Evolutionary conservation across 2,113 vertebrate genomes (phyloP).

Genomic region (Semnopithecus entellus): DNA sequence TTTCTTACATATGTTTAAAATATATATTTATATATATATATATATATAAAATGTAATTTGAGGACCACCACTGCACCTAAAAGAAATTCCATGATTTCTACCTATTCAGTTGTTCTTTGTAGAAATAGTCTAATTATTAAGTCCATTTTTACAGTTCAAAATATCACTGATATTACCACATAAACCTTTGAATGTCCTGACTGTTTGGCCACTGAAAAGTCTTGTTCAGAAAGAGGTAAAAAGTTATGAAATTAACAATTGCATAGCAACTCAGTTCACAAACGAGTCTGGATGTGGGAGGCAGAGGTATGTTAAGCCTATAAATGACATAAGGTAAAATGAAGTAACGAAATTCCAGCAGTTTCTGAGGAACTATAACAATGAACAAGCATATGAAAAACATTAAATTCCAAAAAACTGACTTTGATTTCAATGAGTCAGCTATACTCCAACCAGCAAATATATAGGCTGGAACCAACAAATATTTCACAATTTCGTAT

Average conservation of each 20-base stretch:
- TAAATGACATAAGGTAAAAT: slow-evolving; percentile 96
- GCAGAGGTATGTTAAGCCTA: slow-evolving; percentile 92
- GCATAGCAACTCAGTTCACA: slow-evolving; percentile 90
- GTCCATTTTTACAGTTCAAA: slow-evolving; percentile 26
- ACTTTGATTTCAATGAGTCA: slow-evolving; percentile 91
- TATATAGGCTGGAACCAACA: slow-evolving; percentile 92
- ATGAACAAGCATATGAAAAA: slow-evolving; percentile 89
- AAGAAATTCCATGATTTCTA: slow-evolving; percentile 27
- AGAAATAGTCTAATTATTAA: slow-evolving; percentile 52
- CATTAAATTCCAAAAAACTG: slow-evolving; percentile 91
- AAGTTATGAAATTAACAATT: slow-evolving; percentile 88
- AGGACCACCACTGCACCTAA: slow-evolving; percentile 1
- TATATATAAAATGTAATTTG: background rate
- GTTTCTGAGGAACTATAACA: slow-evolving; percentile 92
- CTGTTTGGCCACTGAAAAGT: slow-evolving; percentile 93
- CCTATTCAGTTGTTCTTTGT: background rate
- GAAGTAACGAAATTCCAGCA: slow-evolving; percentile 98
- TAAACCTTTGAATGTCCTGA: slow-evolving; percentile 93
- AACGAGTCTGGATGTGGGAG: slow-evolving; percentile 87
- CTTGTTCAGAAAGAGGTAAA: slow-evolving; percentile 93
- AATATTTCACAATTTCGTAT: slow-evolving; percentile 89
- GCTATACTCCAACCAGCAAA: slow-evolving; percentile 94
- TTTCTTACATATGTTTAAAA: slow-evolving; percentile 34
- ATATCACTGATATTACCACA: slow-evolving; percentile 89
- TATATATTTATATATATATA: slow-evolving; percentile 28